Base-by-base conservation (phyloP, 2,888 invertebrate genomes). In the Rhamphomyia laevipes region DNA sequence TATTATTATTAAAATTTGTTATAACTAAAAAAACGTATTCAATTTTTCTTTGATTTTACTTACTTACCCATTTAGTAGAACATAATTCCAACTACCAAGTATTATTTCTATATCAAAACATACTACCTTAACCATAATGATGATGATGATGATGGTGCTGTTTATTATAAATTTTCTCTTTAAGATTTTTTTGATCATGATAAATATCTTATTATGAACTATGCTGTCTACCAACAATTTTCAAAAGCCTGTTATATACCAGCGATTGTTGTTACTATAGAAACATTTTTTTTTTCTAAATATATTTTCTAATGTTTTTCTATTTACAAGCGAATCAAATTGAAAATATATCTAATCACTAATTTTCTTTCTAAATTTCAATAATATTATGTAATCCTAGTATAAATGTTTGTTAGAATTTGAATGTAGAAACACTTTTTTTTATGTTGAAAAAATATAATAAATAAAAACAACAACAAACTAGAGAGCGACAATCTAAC, bases 381-480 rank as follows among this genome's bases (percentile, higher is more conserved):
- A 30, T 27, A 21, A 18, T 45, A 44, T 65, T 60, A 66, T 68
- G 68, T 58, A 61, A 62, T 59, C 68, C 68, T 67, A 63, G 60
- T 68, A 66, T 58, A 64, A 67, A 68, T 67, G 68, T 68, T 68
- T 68, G 68, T 68, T 55, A 55, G 55, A 55, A 55, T 55, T 55
- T 55, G 54, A 51, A 52, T 52, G 52, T 52, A 52, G 52, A 44
- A 47, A 47, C 13, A 40, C 40, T 40, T 40, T 37, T 37, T 37
- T 18, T 9, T 37, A 37, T 16, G 37, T 7, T 7, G 37, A 40
- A 40, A 18, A 4, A 18, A 2, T 10, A 37, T 5, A 40, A 40
- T 18, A 37, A 18, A 40, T 12, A 37, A 1, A 18, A 13, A 4
- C 18, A 37, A 9, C 11, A 9, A 27, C 2, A 27, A 27, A 27